Evolutionary conservation across 1,140 invertebrate species (phyloP).

Genomic region (Drosophila chauvacae): DNA sequence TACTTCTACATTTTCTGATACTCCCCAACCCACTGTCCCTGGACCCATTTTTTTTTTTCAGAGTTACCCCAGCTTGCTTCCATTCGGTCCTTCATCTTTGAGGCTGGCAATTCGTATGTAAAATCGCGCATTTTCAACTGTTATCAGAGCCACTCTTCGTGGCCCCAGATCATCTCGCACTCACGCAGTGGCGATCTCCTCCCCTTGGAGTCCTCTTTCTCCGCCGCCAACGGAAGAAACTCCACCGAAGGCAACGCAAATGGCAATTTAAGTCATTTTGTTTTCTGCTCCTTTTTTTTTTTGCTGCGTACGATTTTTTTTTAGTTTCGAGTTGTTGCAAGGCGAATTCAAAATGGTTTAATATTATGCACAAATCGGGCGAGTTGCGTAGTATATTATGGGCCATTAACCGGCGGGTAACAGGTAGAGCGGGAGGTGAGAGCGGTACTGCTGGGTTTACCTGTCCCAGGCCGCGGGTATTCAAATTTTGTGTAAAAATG

Average conservation of each 20-base stretch:
- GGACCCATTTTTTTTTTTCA: not conserved
- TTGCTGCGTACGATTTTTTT: conserved; percentile 30
- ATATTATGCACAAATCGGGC: conserved; percentile 65
- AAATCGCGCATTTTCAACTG: conserved; percentile 59
- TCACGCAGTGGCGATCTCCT: conserved; percentile 8
- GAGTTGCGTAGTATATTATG: conserved; percentile 61
- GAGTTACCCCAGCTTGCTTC: conserved; percentile 16
- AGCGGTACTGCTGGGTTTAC: conserved; percentile 27
- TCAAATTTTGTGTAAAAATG: conserved; percentile 56
- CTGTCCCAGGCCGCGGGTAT: conserved; percentile 34
- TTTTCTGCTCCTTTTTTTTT: conserved; percentile 34
- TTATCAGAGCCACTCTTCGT: conserved; percentile 45
- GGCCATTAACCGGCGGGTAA: conserved; percentile 48
- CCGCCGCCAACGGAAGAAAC: conserved; percentile 4
- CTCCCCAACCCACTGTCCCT: conserved; percentile 22
- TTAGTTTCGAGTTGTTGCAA: conserved; percentile 29
- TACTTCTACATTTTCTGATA: not conserved
- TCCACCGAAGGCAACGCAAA: conserved; percentile 47
- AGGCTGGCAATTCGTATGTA: conserved; percentile 44
- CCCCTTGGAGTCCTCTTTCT: conserved; percentile 2
- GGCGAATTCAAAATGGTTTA: conserved; percentile 63
- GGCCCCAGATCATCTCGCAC: conserved; percentile 49
- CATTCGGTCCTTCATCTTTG: conserved; percentile 45
- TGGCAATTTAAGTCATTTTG: conserved; percentile 70
- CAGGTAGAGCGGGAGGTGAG: conserved; percentile 23